Percentiles rank a stretch among this genome's conserved stretches.
These are phyloP conservation scores for Danionella cerebrum DNA, from an alignment of 2,113 vertebrate species.

Conservation along the genomic window DNA sequence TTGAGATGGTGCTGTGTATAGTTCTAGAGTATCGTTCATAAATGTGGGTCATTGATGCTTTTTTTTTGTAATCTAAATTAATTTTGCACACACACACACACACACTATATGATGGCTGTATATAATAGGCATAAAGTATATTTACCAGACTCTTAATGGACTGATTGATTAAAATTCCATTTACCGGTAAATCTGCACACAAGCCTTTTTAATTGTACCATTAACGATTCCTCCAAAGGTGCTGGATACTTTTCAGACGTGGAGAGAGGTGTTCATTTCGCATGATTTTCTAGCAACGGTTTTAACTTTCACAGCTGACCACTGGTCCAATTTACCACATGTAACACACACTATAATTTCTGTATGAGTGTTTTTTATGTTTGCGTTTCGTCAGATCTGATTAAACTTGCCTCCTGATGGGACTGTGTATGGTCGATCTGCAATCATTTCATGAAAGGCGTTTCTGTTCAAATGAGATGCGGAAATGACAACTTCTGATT, in stretches of 20 bases:
- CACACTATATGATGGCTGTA: conserved; percentile 43
- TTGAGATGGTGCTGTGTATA: conserved; percentile 72
- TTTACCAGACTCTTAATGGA: conserved; percentile 43
- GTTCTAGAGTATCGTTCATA: conserved; percentile 62
- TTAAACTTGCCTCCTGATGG: conserved; percentile 68
- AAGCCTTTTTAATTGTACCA: conserved; percentile 33
- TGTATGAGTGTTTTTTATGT: conserved; percentile 74
- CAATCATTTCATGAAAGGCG: background rate
- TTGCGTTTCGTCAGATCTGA: conserved; percentile 70
- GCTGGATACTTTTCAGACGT: conserved; percentile 38
- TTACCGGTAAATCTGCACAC: conserved; percentile 60
- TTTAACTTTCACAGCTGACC: conserved; percentile 64
- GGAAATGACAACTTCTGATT: background rate
- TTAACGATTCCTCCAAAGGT: conserved; percentile 39
- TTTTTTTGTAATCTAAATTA: conserved; percentile 71
- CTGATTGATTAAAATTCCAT: conserved; percentile 33
- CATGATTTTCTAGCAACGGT: conserved; percentile 62
- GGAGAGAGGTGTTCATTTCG: conserved; percentile 44
- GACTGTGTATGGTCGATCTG: too few relatives aligned
- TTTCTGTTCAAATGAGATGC: too few relatives aligned
- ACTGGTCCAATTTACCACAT: conserved; percentile 71
- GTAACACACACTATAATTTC: conserved; percentile 66
- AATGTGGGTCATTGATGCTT: conserved; percentile 62
- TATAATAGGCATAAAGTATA: conserved; percentile 43
- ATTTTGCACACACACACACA: conserved; percentile 45